Evolutionary conservation across 64 coral and sea anemone genomes (phyloP).

Genomic region (Actinia equina): DNA sequence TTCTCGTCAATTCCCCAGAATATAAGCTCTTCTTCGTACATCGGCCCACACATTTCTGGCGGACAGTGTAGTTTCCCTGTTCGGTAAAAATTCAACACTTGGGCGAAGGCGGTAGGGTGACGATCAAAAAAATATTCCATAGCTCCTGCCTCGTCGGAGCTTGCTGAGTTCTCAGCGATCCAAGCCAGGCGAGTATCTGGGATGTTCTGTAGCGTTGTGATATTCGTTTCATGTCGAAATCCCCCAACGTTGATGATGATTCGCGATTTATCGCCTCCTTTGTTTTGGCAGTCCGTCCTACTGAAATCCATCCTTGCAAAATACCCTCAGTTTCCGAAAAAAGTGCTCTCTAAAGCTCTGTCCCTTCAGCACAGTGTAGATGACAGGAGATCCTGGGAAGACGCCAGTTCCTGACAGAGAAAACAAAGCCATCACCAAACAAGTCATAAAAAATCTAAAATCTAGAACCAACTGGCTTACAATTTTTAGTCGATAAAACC

Average conservation of each 20-base stretch:
- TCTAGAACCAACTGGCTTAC: not conserved
- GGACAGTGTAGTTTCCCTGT: conserved; percentile 91
- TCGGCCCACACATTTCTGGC: conserved; percentile 82
- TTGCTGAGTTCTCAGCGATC: conserved; percentile 62
- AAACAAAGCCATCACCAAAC: not conserved
- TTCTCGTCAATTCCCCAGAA: conserved; percentile 97
- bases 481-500: not conserved
- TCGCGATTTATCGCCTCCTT: conserved; percentile 36
- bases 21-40: conserved; percentile 80
- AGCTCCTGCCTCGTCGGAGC: conserved; percentile 43
- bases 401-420: not conserved
- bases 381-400: not conserved
- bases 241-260: conserved; percentile 88
- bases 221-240: conserved; percentile 75
- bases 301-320: conserved; percentile 36
- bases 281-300: conserved; percentile 29
- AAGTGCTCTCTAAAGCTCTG: not conserved
- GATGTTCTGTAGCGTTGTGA: conserved; percentile 83
- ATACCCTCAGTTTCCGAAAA: not conserved
- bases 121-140: conserved; percentile 88
- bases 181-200: conserved; percentile 84
- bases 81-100: conserved; percentile 88
- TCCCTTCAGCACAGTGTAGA: not conserved
- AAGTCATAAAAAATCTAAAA: not conserved
- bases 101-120: conserved; percentile 70